Percentiles rank a stretch among this genome's conserved stretches.
Evolutionary conservation across 2,888 invertebrate species (phyloP).

Genomic region (Coenonympha glycerion): DNA sequence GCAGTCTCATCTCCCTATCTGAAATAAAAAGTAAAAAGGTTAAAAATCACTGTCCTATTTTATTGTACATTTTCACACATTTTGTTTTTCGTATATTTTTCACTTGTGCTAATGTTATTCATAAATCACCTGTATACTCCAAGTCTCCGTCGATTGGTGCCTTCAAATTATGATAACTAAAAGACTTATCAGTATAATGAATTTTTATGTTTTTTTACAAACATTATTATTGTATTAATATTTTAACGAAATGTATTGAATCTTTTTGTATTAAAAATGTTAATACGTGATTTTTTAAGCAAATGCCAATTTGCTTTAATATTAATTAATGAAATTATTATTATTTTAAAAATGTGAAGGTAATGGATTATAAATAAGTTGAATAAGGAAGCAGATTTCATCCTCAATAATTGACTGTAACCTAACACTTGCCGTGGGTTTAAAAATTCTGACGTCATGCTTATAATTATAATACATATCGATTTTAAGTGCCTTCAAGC

Average conservation of each 20-base stretch:
- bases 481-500: slow-evolving; percentile 17
- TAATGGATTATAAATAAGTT: neutral
- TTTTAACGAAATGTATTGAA: too few species aligned
- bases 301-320: neutral
- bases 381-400: neutral
- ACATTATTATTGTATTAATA: neutral
- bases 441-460: neutral
- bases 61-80: too few species aligned
- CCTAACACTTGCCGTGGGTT: neutral
- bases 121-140: slow-evolving; percentile 1
- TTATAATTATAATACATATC: neutral
- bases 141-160: neutral
- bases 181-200: neutral
- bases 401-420: neutral
- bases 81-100: neutral
- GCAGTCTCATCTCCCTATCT: too few species aligned
- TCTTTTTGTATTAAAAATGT: neutral
- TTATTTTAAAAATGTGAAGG: neutral
- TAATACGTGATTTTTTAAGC: neutral
- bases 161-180: neutral
- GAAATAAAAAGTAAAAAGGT: too few species aligned
- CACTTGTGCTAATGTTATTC: neutral
- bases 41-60: slow-evolving; percentile 1
- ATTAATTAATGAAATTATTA: neutral
- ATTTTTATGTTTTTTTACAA: neutral